Conservation (phyloP, 1,140 invertebrate species). For the Drosophila truncata region DNA sequence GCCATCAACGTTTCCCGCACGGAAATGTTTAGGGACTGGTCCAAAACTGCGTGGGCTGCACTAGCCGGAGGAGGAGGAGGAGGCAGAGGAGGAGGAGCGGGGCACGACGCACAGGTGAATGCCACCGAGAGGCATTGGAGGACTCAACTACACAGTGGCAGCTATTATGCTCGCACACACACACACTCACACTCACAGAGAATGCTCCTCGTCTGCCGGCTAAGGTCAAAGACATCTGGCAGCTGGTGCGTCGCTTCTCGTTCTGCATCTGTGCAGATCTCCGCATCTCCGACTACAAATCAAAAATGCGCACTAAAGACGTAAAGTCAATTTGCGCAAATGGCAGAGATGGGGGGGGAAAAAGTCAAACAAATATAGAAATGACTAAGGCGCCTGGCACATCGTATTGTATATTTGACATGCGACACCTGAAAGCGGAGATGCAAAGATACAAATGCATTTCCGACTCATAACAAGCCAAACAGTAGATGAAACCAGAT, state of each 20-base stretch:
- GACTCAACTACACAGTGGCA: constrained; percentile 43
- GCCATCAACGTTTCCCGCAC: constrained; percentile 54
- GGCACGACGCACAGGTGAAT: constrained; percentile 69
- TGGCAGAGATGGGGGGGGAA: constrained; percentile 1
- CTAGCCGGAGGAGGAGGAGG: constrained; percentile 13
- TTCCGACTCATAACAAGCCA: constrained; percentile 49
- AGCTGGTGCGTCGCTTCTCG: constrained; percentile 33
- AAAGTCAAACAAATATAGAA: constrained; percentile 34
- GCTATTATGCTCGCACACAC: constrained; percentile 62
- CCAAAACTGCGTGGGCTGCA: constrained; percentile 53
- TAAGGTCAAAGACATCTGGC: constrained; percentile 77
- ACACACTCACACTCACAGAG: constrained; percentile 9
- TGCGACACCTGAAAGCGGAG: constrained; percentile 70
- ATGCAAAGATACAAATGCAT: constrained; percentile 53
- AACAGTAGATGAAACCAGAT: constrained; percentile 20
- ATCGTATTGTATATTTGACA: constrained; percentile 58
- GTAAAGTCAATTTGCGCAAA: constrained; percentile 74
- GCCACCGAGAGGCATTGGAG: constrained; percentile 63
- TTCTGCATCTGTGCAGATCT: constrained; percentile 46
- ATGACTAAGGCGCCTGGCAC: constrained; percentile 39
- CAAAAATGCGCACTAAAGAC: constrained; percentile 83
- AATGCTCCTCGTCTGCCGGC: constrained; percentile 23
- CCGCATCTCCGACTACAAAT: constrained; percentile 57
- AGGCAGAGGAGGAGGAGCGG: constrained; percentile 28
- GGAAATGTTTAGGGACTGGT: constrained; percentile 69